Conservation (phyloP, 2,797 vertebrate species). For the Aplochiton taeniatus region DNA sequence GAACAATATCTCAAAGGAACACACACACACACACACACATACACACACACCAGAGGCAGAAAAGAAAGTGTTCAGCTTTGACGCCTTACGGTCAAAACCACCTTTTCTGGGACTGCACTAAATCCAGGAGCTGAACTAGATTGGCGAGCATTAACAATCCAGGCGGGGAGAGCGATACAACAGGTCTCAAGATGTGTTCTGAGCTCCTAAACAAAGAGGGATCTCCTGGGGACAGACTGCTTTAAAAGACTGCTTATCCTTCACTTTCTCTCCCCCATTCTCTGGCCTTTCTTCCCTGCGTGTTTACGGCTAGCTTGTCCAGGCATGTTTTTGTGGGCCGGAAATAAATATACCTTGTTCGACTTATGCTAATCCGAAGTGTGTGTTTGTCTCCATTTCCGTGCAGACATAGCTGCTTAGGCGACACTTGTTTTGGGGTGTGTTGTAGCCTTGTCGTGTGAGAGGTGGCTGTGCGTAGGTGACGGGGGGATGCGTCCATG, state of each 20-base stretch:
- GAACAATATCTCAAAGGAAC: background rate
- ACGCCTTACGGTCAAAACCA: slow-evolving; percentile 5
- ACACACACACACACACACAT: background rate
- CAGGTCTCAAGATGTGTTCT: slow-evolving; percentile 11
- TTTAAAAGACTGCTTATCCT: too few relatives aligned
- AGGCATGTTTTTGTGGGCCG: too few relatives aligned
- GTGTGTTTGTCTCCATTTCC: too few relatives aligned
- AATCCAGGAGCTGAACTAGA: slow-evolving; percentile 4
- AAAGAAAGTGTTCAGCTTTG: slow-evolving; percentile 6
- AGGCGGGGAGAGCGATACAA: background rate
- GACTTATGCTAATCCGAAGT: too few relatives aligned
- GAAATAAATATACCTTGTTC: too few relatives aligned
- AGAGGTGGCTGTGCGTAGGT: too few relatives aligned
- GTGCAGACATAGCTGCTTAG: too few relatives aligned
- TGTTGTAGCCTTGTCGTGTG: too few relatives aligned
- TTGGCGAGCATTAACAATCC: slow-evolving; percentile 10
- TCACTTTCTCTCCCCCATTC: background rate
- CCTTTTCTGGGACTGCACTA: slow-evolving; percentile 3
- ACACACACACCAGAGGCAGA: background rate
- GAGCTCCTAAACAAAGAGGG: background rate
- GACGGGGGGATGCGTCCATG: too few relatives aligned
- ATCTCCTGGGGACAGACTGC: too few relatives aligned
- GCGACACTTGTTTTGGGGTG: too few relatives aligned
- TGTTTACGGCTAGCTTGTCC: background rate
- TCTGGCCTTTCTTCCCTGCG: background rate